Evolutionary conservation across 2,113 vertebrate genomes (phyloP).

Genomic region (Anhinga rufa): DNA sequence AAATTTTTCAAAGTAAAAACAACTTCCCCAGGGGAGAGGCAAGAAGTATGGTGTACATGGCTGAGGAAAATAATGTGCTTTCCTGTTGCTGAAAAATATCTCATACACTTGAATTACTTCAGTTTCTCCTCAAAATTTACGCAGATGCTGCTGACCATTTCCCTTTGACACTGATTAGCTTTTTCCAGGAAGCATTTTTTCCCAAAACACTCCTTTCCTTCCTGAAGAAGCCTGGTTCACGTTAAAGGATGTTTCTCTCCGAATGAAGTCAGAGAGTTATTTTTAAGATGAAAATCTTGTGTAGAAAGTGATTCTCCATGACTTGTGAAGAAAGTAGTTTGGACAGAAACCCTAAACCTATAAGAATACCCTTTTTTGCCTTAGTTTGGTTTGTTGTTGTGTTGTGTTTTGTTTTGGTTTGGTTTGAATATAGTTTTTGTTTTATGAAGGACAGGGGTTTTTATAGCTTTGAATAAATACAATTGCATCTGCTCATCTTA

Average conservation of each 20-base stretch:
- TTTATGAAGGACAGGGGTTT: neutral
- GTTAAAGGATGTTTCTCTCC: constrained; percentile 18
- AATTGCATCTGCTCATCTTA: neutral
- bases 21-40: neutral
- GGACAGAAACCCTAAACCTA: accelerated
- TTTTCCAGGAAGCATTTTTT: neutral
- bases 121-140: neutral
- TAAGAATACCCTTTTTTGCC: neutral
- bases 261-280: neutral
- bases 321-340: neutral
- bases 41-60: neutral
- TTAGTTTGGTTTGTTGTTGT: neutral
- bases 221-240: neutral
- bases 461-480: neutral
- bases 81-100: constrained; percentile 1
- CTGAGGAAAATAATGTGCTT: neutral
- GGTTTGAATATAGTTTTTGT: neutral
- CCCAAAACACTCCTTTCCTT: constrained; percentile 9
- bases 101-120: neutral
- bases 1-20: neutral
- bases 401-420: neutral
- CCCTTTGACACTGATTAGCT: neutral
- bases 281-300: neutral
- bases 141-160: constrained; percentile 6
- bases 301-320: neutral